These are phyloP conservation scores for Cydia pomonella DNA, from an alignment of 1,140 invertebrate species.

Conservation along the genomic window DNA sequence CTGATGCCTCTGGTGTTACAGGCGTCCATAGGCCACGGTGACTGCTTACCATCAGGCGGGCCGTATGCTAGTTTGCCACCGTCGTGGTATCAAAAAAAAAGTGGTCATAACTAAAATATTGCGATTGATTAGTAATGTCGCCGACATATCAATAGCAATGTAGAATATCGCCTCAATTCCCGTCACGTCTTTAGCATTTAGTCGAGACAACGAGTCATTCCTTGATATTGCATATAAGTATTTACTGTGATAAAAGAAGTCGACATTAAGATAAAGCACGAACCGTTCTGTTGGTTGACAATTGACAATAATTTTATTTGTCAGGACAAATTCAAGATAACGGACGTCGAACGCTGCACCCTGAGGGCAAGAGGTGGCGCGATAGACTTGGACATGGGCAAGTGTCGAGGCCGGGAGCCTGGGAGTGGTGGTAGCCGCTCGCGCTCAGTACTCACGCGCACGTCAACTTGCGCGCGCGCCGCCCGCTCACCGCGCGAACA, in stretches of 20 bases:
- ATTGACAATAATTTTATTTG: slow-evolving; percentile 21
- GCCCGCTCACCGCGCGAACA: slow-evolving; percentile 56
- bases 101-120: background rate
- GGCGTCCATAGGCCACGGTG: too few species aligned
- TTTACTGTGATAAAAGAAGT: slow-evolving; percentile 7
- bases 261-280: slow-evolving; percentile 13
- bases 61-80: too few species aligned
- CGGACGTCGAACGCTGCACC: slow-evolving; percentile 63
- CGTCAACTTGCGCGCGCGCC: slow-evolving; percentile 72
- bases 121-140: background rate
- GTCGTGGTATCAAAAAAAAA: too few species aligned
- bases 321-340: slow-evolving; percentile 56
- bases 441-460: slow-evolving; percentile 72
- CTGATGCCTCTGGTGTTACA: too few species aligned
- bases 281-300: background rate
- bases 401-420: slow-evolving; percentile 67
- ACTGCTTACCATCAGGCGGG: too few species aligned
- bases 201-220: background rate
- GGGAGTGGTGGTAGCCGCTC: slow-evolving; percentile 68
- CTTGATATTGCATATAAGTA: slow-evolving; percentile 14
- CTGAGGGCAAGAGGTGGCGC: slow-evolving; percentile 64
- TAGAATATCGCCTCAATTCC: background rate
- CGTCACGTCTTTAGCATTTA: slow-evolving; percentile 37
- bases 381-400: slow-evolving; percentile 61
- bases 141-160: background rate